Base-by-base conservation (phyloP, 2,888 invertebrate genomes). In the Macaria notata region DNA sequence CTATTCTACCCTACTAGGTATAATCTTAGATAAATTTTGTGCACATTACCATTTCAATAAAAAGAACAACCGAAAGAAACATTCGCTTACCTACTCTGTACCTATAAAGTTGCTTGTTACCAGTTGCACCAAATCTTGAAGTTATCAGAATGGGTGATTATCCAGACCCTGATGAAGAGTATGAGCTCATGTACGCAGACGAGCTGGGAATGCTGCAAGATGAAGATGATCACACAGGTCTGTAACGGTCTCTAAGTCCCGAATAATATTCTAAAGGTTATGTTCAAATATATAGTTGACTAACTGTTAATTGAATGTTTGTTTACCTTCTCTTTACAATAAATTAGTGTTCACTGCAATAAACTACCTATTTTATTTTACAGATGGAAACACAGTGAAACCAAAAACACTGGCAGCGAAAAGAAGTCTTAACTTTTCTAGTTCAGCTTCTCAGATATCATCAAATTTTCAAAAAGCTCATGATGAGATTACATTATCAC, bases 151-250 rank as follows among this genome's bases (percentile, higher is more conserved):
- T 80, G 80, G 62, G 70, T 75, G 93, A 93, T 47, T 94, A 86
- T 76, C 93, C 93, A 1, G 92, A 93, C 76, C 87, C 92, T 0
- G 93, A 94, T 65, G 94, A 94, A 65, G 94, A 93, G 82, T 95
- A 94, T 71, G 95, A 95, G 76, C 86, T 95, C 50, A 94, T 93
- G 92, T 94, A 95, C 69, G 94, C 93, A 42, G 95, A 95, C 76
- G 95, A 95, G 69, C 73, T 95, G 64, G 95, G 95, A 69, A 79
- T 94, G 78, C 73, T 95, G 39, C 87, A 90, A 43, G 93, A 94
- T 68, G 79, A 86, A 56, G 92, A 92, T 52, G 79, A 76, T 29
- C 75, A 81, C 66, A 65, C 68, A 62, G 84, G 84, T 87, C 4
- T n/a, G 41, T 4, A 36, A 36, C 7, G 7, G 4, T 6, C 4